Percentiles rank a stretch among this genome's conserved stretches.
These are phyloP conservation scores for Ganaspis sp. DNA, from an alignment of 1,140 invertebrate genomes.

Conservation along the genomic window DNA sequence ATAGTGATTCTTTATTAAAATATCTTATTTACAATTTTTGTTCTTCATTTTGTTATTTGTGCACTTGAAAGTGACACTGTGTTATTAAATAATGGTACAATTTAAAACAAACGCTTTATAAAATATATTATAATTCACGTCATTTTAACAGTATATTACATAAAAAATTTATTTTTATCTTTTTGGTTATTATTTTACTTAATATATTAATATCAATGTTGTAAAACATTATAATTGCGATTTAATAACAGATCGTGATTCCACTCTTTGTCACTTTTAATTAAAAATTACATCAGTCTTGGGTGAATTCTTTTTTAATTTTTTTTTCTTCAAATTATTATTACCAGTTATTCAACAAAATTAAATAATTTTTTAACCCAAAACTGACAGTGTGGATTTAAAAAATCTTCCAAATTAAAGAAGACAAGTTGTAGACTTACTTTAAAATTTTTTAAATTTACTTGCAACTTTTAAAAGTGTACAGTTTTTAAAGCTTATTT, in stretches of 20 bases:
- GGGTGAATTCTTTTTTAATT: not conserved
- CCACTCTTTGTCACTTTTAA: not conserved
- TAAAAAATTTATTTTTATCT: not conserved
- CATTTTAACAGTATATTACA: not conserved
- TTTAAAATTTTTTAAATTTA: too few species aligned
- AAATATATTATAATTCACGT: constrained; percentile 10
- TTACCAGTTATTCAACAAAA: too few species aligned
- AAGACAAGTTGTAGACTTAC: too few species aligned
- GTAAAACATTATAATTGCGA: not conserved
- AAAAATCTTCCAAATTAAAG: not conserved
- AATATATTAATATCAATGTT: not conserved
- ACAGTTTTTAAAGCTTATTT: too few species aligned
- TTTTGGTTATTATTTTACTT: not conserved
- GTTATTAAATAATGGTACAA: not conserved
- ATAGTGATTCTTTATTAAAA: constrained; percentile 61
- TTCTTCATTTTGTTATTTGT: not conserved
- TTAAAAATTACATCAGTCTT: constrained; percentile 19
- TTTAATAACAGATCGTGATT: not conserved
- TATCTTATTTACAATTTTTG: constrained; percentile 60
- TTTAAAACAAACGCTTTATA: not conserved
- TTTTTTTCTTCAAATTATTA: not conserved
- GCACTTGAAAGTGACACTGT: not conserved
- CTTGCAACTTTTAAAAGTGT: too few species aligned
- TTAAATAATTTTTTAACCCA: too few species aligned
- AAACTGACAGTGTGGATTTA: not conserved